Evolutionary conservation across 2,888 invertebrate species (phyloP), one percentile per base, ranked within the genome.

Genomic region (Amblyjoppa proteus): DNA sequence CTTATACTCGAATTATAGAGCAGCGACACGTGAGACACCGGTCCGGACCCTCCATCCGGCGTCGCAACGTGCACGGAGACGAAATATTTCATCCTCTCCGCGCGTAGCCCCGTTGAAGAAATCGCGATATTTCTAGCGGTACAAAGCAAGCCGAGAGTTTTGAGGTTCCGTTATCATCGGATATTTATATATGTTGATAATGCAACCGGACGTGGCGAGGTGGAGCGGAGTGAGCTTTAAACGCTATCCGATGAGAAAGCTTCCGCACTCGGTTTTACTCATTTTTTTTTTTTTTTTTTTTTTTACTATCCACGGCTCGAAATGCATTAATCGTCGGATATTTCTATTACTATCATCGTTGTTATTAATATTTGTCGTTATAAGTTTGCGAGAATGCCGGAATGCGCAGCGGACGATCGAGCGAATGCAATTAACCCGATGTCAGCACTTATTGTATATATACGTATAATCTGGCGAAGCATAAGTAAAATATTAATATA

Each of bases 131-230:
- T 58, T 58, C 28, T 41, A 58, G 28, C 25, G 13, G 58, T 28
- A 28, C 58, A 25, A 25, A 58, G 1, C 58, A 28, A 28, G 58
- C 25, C 28, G 25, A 58, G 45, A 45, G 58, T 41, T 56, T 74
- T 74, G 88, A 87, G 85, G 87, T 88, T 86, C 77, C 86, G 68
- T 81, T 73, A 82, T 86, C 79, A 73, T 89, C 70, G 89, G 90
- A 88, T 90, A 90, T 91, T 91, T 88, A 90, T 87, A 84, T 87
- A 28, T 83, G 82, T 89, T 86, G 86, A 89, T 91, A 90, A 91
- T 91, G 88, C 89, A 70, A 9, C 87, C 88, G 88, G 87, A 89
- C 66, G 77, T 66, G 64, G 66, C 28, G 66, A 49, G 45, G 16
- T 49, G n/a, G 25, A 28, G 28, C 28, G 28, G 7, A 69, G 58